Evolutionary conservation across 2,113 vertebrate genomes (phyloP).

Genomic region (Prionailurus bengalensis): DNA sequence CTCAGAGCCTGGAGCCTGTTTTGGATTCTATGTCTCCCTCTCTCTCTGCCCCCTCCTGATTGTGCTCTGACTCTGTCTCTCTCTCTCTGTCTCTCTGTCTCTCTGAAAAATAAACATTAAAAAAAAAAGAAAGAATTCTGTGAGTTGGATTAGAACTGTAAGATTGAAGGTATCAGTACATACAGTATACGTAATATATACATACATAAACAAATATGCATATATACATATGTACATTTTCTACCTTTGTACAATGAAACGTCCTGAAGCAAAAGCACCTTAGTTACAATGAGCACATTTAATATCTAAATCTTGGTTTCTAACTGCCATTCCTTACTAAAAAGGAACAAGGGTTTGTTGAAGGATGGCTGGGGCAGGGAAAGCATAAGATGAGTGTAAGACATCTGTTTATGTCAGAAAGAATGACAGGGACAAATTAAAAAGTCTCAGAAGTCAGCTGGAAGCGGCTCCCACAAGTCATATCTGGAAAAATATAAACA

Average conservation of each 20-base stretch:
- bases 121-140: neutral
- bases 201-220: neutral
- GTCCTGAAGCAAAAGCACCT: neutral
- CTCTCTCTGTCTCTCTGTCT: too few relatives aligned
- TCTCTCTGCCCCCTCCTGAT: too few relatives aligned
- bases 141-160: neutral
- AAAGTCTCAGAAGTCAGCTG: neutral
- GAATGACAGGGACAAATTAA: neutral
- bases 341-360: neutral
- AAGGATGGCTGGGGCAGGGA: neutral
- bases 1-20: too few relatives aligned
- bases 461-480: neutral
- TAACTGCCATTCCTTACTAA: neutral
- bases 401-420: neutral
- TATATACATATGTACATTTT: neutral
- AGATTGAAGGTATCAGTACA: neutral
- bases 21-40: too few relatives aligned
- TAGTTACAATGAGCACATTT: neutral
- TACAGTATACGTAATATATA: neutral
- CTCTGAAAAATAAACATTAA: too few relatives aligned
- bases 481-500: neutral
- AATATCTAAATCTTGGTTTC: slow-evolving; percentile 33
- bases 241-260: neutral
- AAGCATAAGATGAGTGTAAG: neutral
- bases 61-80: too few relatives aligned